Conservation (phyloP, 2,797 vertebrate genomes). For the Sebastiscus tertius region DNA sequence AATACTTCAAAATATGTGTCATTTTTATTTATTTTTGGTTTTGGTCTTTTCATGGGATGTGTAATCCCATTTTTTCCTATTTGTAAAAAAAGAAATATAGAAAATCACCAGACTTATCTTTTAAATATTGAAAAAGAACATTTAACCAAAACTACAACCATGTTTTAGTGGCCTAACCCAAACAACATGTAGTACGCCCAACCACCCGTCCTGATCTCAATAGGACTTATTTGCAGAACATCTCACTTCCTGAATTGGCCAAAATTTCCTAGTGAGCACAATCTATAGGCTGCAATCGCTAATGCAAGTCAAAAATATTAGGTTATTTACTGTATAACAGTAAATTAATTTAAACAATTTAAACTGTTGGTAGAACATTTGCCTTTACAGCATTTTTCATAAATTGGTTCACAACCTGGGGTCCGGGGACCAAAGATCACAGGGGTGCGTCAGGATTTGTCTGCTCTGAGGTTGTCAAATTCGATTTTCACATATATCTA, state of each 20-base stretch:
- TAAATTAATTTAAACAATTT: background rate
- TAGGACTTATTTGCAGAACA: background rate
- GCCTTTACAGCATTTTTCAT: background rate
- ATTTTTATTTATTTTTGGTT: background rate
- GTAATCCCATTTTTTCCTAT: background rate
- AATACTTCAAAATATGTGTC: background rate
- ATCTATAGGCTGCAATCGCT: background rate
- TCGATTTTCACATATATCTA: no score
- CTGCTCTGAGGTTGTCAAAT: no score
- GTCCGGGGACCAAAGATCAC: no score
- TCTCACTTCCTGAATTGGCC: background rate
- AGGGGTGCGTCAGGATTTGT: no score
- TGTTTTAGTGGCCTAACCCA: background rate
- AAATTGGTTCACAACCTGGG: background rate
- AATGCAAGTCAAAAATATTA: background rate
- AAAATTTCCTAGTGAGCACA: background rate
- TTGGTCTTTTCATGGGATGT: background rate
- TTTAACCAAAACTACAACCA: background rate
- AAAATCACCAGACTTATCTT: background rate
- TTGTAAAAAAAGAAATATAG: no score
- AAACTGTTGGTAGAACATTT: background rate
- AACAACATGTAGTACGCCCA: background rate
- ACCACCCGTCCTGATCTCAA: background rate
- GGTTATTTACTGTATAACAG: background rate
- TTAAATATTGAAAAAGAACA: background rate